phyloP scores from a whole-genome alignment of 2,113 vertebrate species.

The Erinaceus europaeus region DNA sequence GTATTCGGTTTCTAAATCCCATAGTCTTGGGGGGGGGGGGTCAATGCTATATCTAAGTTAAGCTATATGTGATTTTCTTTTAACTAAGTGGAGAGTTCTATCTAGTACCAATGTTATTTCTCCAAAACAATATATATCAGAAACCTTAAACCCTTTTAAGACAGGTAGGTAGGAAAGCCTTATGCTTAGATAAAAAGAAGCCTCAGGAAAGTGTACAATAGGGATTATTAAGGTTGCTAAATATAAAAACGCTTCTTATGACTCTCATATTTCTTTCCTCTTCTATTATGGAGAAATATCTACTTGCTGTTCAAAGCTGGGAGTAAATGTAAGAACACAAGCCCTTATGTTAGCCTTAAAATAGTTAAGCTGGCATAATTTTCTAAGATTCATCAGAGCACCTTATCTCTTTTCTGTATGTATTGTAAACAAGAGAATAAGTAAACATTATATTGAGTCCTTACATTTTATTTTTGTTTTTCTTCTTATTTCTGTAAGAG shows the following conservation, averaged over 20 bases:
- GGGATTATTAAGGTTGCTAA: neutral
- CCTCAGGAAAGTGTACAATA: neutral
- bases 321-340: neutral
- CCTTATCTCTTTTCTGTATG: neutral
- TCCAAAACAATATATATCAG: no score
- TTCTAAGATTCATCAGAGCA: neutral
- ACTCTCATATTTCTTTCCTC: neutral
- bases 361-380: neutral
- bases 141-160: no score
- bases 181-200: no score
- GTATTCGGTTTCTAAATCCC: neutral
- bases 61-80: neutral
- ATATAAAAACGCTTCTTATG: neutral
- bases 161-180: no score
- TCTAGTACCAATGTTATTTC: no score
- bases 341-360: neutral
- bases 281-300: neutral
- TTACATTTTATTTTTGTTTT: neutral
- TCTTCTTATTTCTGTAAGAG: neutral
- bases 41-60: neutral
- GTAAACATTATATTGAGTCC: neutral
- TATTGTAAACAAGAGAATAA: neutral
- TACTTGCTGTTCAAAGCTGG: neutral
- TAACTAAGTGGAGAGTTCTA: neutral
- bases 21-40: neutral